Conservation (phyloP, 2,797 vertebrate genomes). For the Gobio occitaniae region DNA sequence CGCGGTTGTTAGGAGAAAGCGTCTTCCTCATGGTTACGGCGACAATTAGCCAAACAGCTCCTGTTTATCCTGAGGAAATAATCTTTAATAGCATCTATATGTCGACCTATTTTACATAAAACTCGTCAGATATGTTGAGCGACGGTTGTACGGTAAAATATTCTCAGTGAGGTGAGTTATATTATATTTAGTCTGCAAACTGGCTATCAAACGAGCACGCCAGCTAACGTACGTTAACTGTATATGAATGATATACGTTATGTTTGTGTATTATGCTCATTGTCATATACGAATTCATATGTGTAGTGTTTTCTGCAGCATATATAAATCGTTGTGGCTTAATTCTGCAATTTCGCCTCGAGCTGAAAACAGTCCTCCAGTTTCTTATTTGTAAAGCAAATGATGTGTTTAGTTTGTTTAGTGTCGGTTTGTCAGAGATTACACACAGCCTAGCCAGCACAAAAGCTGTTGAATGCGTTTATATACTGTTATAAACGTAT, state of each 20-base stretch:
- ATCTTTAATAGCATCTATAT: background rate
- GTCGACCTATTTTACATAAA: background rate
- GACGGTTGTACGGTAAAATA: background rate
- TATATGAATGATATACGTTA: background rate
- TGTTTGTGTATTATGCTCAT: background rate
- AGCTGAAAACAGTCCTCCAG: background rate
- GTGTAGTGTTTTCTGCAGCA: background rate
- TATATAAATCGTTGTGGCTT: too few relatives aligned
- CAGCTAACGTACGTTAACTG: background rate
- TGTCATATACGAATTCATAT: background rate
- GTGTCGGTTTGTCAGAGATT: background rate
- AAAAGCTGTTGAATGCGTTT: background rate
- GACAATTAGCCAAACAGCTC: background rate
- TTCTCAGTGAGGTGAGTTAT: background rate
- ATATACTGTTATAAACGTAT: background rate
- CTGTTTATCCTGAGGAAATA: background rate
- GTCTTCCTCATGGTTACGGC: constrained; percentile 71
- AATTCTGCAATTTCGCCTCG: background rate
- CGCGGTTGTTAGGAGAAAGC: constrained; percentile 63
- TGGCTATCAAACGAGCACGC: background rate
- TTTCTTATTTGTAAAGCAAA: background rate
- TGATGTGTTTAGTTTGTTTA: background rate
- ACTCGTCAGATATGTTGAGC: background rate
- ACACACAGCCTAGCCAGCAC: background rate
- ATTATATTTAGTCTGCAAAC: background rate